phyloP scores from a whole-genome alignment of 2,113 vertebrate genomes.

The Illadopsis cleaveri region DNA sequence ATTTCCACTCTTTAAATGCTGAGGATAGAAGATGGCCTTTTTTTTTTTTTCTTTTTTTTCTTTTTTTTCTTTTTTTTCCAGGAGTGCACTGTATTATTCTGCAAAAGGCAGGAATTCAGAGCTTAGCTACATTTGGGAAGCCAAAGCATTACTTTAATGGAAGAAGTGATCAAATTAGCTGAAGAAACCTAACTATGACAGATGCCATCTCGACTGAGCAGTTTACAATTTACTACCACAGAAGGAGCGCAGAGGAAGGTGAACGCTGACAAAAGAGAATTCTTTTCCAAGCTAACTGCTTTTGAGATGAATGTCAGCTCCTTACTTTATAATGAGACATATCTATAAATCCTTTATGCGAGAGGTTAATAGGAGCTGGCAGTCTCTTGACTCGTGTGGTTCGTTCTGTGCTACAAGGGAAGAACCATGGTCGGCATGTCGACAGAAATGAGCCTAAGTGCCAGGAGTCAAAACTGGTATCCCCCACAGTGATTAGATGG shows the following conservation, averaged over 20 bases:
- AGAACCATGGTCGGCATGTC: neutral
- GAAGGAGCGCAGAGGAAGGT: constrained; percentile 18
- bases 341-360: constrained; percentile 56
- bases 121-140: constrained; percentile 1
- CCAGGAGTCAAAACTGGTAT: constrained; percentile 43
- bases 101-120: neutral
- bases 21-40: neutral
- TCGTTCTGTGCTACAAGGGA: neutral
- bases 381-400: neutral
- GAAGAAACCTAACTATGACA: constrained; percentile 45
- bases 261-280: constrained; percentile 59
- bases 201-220: constrained; percentile 27
- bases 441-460: constrained; percentile 6
- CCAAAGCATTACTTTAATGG: constrained; percentile 32
- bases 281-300: constrained; percentile 44
- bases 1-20: neutral
- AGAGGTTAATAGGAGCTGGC: constrained; percentile 64
- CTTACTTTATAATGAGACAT: constrained; percentile 63
- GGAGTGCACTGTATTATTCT: neutral
- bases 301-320: constrained; percentile 63
- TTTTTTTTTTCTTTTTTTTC: neutral
- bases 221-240: constrained; percentile 49
- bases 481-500: constrained; percentile 23
- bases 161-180: constrained; percentile 57
- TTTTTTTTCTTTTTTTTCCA: neutral